These are phyloP conservation scores for Oreohelix idahoensis DNA, from an alignment of 1,140 invertebrate genomes.

Conservation along the genomic window DNA sequence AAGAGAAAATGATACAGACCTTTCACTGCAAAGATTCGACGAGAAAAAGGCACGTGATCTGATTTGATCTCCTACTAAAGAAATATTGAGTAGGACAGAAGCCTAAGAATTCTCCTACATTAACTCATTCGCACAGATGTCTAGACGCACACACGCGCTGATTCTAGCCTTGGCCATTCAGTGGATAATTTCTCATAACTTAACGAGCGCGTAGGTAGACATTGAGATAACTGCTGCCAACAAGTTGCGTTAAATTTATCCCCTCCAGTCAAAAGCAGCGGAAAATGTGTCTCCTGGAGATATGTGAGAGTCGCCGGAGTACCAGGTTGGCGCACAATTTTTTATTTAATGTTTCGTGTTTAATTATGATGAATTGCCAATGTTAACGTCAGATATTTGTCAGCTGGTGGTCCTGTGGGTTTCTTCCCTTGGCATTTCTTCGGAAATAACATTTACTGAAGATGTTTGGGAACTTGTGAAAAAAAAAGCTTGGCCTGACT, in stretches of 20 bases:
- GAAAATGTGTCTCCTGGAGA: neutral
- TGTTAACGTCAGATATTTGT: neutral
- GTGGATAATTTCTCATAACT: constrained; percentile 1
- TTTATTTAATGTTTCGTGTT: neutral
- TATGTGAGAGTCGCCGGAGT: neutral
- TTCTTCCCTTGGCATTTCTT: no score
- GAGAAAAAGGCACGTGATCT: no score
- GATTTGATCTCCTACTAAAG: no score
- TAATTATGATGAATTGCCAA: constrained; percentile 6
- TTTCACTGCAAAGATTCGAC: no score
- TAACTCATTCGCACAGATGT: no score
- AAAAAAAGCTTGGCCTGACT: no score
- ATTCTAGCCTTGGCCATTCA: neutral
- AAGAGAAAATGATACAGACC: no score
- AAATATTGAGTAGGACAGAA: no score
- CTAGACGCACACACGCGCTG: no score
- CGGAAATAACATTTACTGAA: no score
- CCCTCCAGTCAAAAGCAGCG: neutral
- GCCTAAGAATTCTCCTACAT: no score
- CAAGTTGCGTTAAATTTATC: neutral
- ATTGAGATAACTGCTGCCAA: neutral
- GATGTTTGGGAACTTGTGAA: no score
- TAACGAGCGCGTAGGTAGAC: neutral
- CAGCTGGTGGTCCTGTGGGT: neutral
- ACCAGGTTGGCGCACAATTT: neutral